Conservation (phyloP, 2,888 invertebrate species). For the Sipunculus nudus region DNA sequence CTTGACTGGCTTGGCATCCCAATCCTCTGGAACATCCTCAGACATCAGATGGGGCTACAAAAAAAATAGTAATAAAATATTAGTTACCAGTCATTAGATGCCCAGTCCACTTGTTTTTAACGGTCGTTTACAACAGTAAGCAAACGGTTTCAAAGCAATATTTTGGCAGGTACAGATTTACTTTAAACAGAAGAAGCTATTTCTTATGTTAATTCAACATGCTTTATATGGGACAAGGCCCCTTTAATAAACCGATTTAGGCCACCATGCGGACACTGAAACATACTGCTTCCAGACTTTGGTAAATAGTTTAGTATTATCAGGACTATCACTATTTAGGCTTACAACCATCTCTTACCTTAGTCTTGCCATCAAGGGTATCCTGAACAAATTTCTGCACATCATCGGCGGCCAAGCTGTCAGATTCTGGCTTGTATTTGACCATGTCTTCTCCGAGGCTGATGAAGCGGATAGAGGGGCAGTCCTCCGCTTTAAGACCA, state of each 20-base stretch:
- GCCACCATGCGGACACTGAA: too few species aligned
- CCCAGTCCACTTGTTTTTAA: background rate
- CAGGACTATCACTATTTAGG: too few species aligned
- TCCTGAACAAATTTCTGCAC: conserved; percentile 83
- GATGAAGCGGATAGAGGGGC: conserved; percentile 82
- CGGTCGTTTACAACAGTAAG: too few species aligned
- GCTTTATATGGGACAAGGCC: too few species aligned
- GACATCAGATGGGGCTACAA: conserved; percentile 86
- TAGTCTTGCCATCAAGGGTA: conserved; percentile 91
- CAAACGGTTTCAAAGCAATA: too few species aligned
- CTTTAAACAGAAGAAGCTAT: too few species aligned
- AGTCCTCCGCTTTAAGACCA: conserved; percentile 90
- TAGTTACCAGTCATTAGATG: background rate
- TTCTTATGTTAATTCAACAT: too few species aligned
- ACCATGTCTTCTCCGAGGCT: conserved; percentile 81
- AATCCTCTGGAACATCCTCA: conserved; percentile 94
- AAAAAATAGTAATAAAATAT: conserved; percentile 17
- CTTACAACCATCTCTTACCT: too few species aligned
- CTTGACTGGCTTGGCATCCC: conserved; percentile 95
- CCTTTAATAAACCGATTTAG: too few species aligned
- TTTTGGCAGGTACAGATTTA: too few species aligned
- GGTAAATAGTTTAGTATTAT: too few species aligned
- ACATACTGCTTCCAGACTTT: too few species aligned
- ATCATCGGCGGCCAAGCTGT: conserved; percentile 74
- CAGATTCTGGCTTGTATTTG: conserved; percentile 82